Percentiles rank a stretch among this genome's conserved stretches.
Conservation (phyloP, 2,888 invertebrate species). For the Dicycla oo region DNA sequence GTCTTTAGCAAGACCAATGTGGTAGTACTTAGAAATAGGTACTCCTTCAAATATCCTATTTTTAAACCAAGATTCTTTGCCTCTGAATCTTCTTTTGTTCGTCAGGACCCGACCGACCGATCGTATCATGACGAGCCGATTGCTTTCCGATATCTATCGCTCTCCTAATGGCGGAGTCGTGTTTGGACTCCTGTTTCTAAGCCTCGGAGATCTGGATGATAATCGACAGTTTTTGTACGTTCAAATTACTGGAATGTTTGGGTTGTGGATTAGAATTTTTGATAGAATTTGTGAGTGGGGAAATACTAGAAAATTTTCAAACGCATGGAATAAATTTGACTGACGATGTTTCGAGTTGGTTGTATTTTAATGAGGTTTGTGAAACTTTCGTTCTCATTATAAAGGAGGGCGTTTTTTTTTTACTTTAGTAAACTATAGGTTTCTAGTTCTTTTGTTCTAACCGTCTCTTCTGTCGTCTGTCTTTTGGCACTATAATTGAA, state of each 20-base stretch:
- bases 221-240: constrained; percentile 36
- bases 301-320: not conserved
- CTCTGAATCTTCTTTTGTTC: constrained; percentile 2
- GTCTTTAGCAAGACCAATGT: not conserved
- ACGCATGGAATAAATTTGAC: not conserved
- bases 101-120: too few relatives aligned
- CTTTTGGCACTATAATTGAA: constrained; percentile 2
- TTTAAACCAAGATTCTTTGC: not conserved
- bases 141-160: constrained; percentile 86
- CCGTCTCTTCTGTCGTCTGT: too few relatives aligned
- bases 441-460: not conserved
- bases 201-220: constrained; percentile 52
- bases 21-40: too few relatives aligned
- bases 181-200: constrained; percentile 84
- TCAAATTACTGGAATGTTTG: constrained; percentile 53
- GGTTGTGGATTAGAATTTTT: not conserved
- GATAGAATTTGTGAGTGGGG: not conserved
- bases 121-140: constrained; percentile 72
- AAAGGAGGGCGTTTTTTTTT: not conserved
- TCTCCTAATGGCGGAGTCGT: constrained; percentile 86
- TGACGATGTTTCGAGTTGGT: not conserved
- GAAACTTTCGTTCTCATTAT: not conserved
- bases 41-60: not conserved
- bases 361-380: too few relatives aligned
- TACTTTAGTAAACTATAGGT: not conserved